A percentile compares a stretch with the other conserved stretches of the same genome.
These are phyloP conservation scores for Poecilobothrus nobilitatus DNA, from an alignment of 2,888 invertebrate genomes.

Conservation along the genomic window DNA sequence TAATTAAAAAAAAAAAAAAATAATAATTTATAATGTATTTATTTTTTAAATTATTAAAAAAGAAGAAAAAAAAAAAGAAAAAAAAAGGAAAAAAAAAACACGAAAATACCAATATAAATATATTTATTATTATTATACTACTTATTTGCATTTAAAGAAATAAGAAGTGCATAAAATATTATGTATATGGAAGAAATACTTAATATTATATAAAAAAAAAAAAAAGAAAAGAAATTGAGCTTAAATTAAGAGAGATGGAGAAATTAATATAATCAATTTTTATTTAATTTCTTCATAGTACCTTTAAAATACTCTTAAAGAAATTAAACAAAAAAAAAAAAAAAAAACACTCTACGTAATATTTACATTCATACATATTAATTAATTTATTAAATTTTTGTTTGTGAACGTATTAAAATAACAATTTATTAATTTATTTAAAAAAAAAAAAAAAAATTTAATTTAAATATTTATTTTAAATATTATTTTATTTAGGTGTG, in stretches of 20 bases:
- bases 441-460: too few relatives aligned
- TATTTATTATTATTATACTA: not conserved
- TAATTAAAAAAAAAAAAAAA: not conserved
- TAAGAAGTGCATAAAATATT: not conserved
- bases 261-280: not conserved
- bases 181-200: not conserved
- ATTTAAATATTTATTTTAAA: too few relatives aligned
- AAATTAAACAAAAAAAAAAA: not conserved
- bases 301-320: not conserved
- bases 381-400: too few relatives aligned
- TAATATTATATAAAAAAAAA: not conserved
- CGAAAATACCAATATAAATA: too few relatives aligned
- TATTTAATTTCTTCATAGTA: not conserved
- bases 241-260: not conserved
- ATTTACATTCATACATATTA: not conserved
- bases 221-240: not conserved
- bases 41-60: not conserved
- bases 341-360: not conserved
- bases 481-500: too few relatives aligned
- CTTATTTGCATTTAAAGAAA: slow-evolving; percentile 2
- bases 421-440: too few relatives aligned
- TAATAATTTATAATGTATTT: not conserved
- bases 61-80: too few relatives aligned
- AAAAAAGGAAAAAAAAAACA: too few relatives aligned
- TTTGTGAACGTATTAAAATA: too few relatives aligned